Evolutionary conservation across 2,113 vertebrate species (phyloP), one percentile per base, ranked within the genome.

Genomic region (Callipepla californica): DNA sequence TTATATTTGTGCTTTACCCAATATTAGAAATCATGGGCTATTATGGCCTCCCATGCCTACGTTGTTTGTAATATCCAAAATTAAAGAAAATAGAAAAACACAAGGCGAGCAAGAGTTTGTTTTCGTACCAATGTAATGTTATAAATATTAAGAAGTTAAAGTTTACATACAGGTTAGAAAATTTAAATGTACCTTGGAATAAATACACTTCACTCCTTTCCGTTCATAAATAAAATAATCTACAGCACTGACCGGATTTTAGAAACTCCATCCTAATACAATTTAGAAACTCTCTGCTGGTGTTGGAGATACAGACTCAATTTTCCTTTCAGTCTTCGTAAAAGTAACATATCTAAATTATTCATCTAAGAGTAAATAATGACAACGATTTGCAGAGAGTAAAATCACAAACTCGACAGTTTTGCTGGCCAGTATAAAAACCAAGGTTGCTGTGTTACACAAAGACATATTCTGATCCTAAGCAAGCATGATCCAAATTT

Each of bases 1-100:
- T 98, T 98, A 98, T 98, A 98, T 99, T 99, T 99, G 98, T 97
- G 97, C 98, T 98, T 98, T 96, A 90, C 96, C 97, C 97, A 98
- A 97, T 98, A 98, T 97, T 97, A 97, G 96, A 97, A 98, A 96
- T 95, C 96, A 91, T 83, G 89, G 94, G 94, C 95, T 97, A 97
- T 97, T 96, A 97, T 58, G 12, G 90, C 93, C 94, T 96, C 94
- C 85, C 93, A 85, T 96, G 87, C 77, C 45, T 89, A 94, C 78
- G 91, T 95, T 97, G 96, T 97, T 97, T 97, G 90, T 45, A 95
- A 96, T n/a, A 96, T 61, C 67, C 51, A 93, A 92, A 97, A 94
- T 95, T 87, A 95, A 91, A 97, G 92, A 97, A 96, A 95, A 96
- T 92, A 92, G 86, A 93, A 94, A 95, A 94, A 96, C 76, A 87